Evolutionary conservation across 2,797 vertebrate species (phyloP), one percentile per base, ranked within the genome.

Genomic region (Spinus pinus): DNA sequence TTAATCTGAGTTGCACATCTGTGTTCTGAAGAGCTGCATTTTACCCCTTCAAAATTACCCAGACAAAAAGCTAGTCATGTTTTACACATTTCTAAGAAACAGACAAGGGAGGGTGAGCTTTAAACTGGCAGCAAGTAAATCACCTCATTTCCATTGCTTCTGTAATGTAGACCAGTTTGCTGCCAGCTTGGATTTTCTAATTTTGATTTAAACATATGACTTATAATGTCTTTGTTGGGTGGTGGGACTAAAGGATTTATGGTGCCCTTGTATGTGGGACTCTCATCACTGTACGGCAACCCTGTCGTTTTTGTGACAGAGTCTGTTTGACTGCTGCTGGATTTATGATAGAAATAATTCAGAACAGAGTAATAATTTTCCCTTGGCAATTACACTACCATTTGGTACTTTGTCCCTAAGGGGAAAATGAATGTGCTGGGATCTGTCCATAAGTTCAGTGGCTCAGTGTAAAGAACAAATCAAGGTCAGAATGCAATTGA

Each of bases 311-410:
- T 96, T 96, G 97, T 97, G 97, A 96, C 94, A 94, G 78, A 97
- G 85, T 94, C 95, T 96, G 94, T 98, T 97, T 97, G 97, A 97
- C 96, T 97, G 93, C 79, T 93, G 94, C 95, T 80, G 96, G 93
- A 98, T 98, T 98, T 98, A 98, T 98, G 97, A 92, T 91, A 86
- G 97, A 97, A 97, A 98, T 98, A 98, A 98, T 98, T 98, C 94
- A 97, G 94, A 97, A 93, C 85, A 95, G 96, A 97, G 96, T 97
- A 97, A 98, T 98, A 97, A 98, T 98, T 98, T 98, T 98, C 97
- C 96, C 96, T 97, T 97, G 97, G 96, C 96, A 97, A 98, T 98
- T 98, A 98, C 96, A 96, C 97, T 97, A 95, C 97, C 97, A 97
- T 98, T 98, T 98, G 98, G 97, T 98, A 97, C 94, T 98, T 98